Base-by-base conservation (phyloP, 2,113 vertebrate species). In the Eurypyga helias region DNA sequence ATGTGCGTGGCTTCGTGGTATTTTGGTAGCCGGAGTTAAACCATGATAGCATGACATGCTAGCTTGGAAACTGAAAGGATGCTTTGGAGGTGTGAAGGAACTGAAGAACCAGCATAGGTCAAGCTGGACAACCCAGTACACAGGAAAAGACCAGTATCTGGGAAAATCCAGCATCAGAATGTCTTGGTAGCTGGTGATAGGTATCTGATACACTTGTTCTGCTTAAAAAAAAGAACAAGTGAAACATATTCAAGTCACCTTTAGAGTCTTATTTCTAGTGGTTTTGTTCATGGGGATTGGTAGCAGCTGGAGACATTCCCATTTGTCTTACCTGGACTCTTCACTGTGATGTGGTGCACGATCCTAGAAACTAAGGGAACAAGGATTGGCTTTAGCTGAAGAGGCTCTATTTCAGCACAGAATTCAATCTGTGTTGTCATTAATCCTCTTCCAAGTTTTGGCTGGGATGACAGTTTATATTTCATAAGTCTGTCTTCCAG, bases 271-370 rank as follows among this genome's bases (percentile, higher is more conserved):
- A 65, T 84, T 95, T 87, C 57, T n/a, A 70, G 21, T 4, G 38
- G 61, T 92, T 93, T 84, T 78, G 19, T 61, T 25, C 33, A n/a
- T 33, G 19, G 11, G 4, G 18, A 46, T 10, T 64, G 28, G 60
- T 87, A 77, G 52, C 48, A 65, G 17, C 48, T 77, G 54, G 48
- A 84, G 55, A 85, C n/a, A 66, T 65, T 73, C 26, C 18, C 13
- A 4, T 71, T 70, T 78, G 33, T 78, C 17, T 48, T 57, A 62
- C 23, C n/a, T 61, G 38, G 31, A 54, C 17, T 41, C 34, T 72
- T 55, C 33, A 29, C 18, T 23, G 7, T 67, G 33, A n/a, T 7
- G 8, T 1, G 1, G 18, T 64, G 11, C 23, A 73, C 0, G 1
- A 84, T 20, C 45, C 28, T 55, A 38, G 21, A 78, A 52, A 33